Percentiles rank a stretch among this genome's conserved stretches.
phyloP scores from a whole-genome alignment of 2,797 vertebrate genomes.

The Anguilla marmorata region DNA sequence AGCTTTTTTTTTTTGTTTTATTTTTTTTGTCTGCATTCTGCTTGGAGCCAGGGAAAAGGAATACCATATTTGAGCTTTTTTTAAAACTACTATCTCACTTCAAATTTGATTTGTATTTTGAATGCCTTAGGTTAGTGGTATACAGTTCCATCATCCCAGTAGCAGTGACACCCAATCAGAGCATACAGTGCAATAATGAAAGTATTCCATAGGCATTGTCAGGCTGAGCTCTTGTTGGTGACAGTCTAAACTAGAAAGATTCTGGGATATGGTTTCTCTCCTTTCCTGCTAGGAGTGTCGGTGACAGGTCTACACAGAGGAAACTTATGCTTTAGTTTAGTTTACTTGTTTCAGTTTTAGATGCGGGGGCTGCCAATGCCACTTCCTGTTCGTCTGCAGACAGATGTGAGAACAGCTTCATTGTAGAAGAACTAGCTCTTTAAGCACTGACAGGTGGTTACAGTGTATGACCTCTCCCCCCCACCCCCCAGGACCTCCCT shows the following conservation, averaged over 20 bases:
- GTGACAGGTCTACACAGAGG: neutral
- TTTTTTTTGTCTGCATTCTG: neutral
- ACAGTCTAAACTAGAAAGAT: neutral
- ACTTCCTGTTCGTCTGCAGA: neutral
- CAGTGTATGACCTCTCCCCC: neutral
- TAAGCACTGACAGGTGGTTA: neutral
- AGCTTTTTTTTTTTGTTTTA: neutral
- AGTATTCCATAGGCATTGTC: neutral
- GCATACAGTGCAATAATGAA: neutral
- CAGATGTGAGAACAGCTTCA: neutral
- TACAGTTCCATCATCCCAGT: neutral
- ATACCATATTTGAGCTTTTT: neutral
- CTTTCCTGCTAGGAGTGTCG: constrained; percentile 56
- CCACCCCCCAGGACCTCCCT: neutral
- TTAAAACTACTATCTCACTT: neutral
- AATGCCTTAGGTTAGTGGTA: neutral
- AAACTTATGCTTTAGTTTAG: constrained; percentile 37
- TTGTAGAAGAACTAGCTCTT: neutral
- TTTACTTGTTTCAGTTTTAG: neutral
- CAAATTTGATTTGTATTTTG: neutral
- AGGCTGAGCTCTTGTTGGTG: neutral
- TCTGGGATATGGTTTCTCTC: constrained; percentile 47
- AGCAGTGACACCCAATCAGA: neutral
- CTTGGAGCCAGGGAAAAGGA: neutral
- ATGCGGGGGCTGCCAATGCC: neutral